Conservation (phyloP, 2,113 vertebrate species). For the Mystacornis crossleyi region DNA sequence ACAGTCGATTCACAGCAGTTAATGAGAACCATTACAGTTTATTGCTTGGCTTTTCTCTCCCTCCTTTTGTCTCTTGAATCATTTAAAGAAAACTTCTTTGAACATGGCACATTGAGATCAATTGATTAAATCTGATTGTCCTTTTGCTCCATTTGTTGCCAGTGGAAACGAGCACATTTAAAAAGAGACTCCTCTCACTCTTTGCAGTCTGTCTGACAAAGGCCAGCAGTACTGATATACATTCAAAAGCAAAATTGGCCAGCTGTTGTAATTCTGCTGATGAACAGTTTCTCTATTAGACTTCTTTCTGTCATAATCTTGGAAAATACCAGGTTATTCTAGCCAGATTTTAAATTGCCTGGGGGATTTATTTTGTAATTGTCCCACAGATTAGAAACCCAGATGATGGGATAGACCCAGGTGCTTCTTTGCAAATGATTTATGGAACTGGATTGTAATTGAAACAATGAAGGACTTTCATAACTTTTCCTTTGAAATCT, state of each 20-base stretch:
- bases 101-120: neutral
- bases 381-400: neutral
- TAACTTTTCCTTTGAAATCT: neutral
- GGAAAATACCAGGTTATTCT: neutral
- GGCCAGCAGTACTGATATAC: neutral
- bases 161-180: neutral
- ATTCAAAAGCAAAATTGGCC: neutral
- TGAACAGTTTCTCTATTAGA: neutral
- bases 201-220: neutral
- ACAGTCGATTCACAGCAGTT: neutral
- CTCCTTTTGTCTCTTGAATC: neutral
- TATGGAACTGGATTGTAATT: neutral
- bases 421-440: neutral
- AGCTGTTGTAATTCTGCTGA: neutral
- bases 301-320: neutral
- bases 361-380: neutral
- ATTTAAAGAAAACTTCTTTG: neutral
- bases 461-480: neutral
- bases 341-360: neutral
- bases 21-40: conserved; percentile 2
- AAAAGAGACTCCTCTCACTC: neutral
- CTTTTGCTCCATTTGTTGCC: conserved; percentile 1
- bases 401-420: neutral
- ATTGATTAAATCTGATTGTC: conserved; percentile 15
- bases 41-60: conserved; percentile 8